These are phyloP conservation scores for Miichthys miiuy DNA, from an alignment of 2,797 vertebrate species.

Conservation along the genomic window DNA sequence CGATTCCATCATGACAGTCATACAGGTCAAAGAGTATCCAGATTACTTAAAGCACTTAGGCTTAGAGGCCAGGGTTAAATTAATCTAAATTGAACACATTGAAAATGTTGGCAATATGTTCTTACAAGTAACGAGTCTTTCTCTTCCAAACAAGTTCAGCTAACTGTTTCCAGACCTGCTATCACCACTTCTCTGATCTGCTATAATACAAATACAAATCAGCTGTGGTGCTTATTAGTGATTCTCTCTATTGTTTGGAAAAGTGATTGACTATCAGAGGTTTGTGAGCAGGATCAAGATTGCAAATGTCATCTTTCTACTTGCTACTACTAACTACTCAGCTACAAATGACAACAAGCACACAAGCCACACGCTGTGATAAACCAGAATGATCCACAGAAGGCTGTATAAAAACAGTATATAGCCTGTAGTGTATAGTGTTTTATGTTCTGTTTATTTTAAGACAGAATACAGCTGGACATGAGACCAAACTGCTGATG, in stretches of 20 bases:
- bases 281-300: neutral
- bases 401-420: neutral
- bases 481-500: neutral
- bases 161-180: too few species aligned
- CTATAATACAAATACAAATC: neutral
- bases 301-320: neutral
- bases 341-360: neutral
- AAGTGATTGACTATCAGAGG: neutral
- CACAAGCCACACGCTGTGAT: neutral
- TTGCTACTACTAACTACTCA: neutral
- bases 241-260: neutral
- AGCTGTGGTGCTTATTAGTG: neutral
- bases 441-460: neutral
- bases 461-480: neutral
- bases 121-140: too few species aligned
- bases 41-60: neutral
- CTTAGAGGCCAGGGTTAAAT: neutral
- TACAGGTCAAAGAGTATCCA: neutral
- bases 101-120: neutral
- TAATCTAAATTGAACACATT: too few species aligned
- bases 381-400: neutral
- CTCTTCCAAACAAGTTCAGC: neutral
- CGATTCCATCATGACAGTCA: neutral
- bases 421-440: too few species aligned
- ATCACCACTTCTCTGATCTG: neutral